Conservation (phyloP, 2,888 invertebrate genomes). For the Dryobota labecula region DNA sequence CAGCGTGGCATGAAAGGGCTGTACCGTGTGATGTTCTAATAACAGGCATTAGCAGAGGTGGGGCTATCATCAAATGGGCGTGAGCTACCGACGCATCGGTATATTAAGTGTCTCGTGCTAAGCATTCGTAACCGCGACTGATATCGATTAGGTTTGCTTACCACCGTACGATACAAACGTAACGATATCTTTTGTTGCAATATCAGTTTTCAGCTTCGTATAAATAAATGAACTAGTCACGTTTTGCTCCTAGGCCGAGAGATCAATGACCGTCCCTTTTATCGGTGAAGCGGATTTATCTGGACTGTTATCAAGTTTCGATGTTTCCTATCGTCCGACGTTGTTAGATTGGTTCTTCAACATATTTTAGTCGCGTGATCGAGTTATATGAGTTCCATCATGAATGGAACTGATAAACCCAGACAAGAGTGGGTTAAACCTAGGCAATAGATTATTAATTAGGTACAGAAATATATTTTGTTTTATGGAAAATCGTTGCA, state of each 20-base stretch:
- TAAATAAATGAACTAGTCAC: conserved; percentile 68
- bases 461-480: conserved; percentile 6
- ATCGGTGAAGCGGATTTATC: conserved; percentile 74
- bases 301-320: conserved; percentile 65
- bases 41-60: conserved; percentile 22
- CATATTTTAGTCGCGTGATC: conserved; percentile 37
- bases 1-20: background rate
- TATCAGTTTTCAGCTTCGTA: conserved; percentile 60
- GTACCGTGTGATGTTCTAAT: conserved; percentile 13
- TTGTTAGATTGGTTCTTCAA: conserved; percentile 56
- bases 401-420: conserved; percentile 6
- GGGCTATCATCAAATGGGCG: conserved; percentile 26
- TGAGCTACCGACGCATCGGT: conserved; percentile 15
- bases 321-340: conserved; percentile 65
- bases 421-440: background rate
- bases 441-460: background rate
- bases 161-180: conserved; percentile 50
- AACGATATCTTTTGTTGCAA: conserved; percentile 55
- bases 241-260: conserved; percentile 74
- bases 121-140: conserved; percentile 48
- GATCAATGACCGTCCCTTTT: conserved; percentile 84
- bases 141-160: conserved; percentile 56
- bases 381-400: conserved; percentile 22
- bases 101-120: conserved; percentile 33
- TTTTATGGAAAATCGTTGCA: background rate